Base-by-base conservation (phyloP, 1,140 invertebrate genomes). In the Augochlora pura region DNA sequence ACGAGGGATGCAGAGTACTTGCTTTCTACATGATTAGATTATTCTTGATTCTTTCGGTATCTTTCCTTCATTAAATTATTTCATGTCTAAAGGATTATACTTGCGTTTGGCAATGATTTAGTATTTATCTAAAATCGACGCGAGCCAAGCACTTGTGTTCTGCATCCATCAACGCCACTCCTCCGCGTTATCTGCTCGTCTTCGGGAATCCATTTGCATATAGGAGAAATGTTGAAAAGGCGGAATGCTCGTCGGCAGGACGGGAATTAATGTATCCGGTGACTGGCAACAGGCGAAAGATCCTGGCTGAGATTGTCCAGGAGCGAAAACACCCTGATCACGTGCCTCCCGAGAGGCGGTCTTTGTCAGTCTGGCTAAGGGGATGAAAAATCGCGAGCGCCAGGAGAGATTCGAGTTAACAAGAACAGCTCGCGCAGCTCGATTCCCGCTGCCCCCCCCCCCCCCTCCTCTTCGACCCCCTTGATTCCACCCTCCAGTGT, bases 331-430 rank as follows among this genome's bases (percentile, higher is more conserved):
- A 91, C 79, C 64, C 84, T 82, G 89, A 91, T 91, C 90, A 86
- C 83, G 81, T 59, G 64, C 63, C 68, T 80, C 81, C 77, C 77
- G 79, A 25, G 85, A 83, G 81, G 69, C 78, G 62, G 80, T 87
- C 81, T 86, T 87, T 82, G 88, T 89, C 88, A 88, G 84, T 89
- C 87, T 88, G 75, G 75, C 80, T 83, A 87, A 90, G 91, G 91
- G 91, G 89, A 91, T 90, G 90, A 92, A 93, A 93, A 92, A 92
- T 93, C 89, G 89, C 88, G 86, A 90, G 81, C 82, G 85, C 85
- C 83, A 82, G 83, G 14, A 14, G 42, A 42, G 91, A 92, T 91
- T 92, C 90, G 87, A 93, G 91, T 93, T 93, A 93, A 93, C 92
- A 92, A 93, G 92, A 93, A 90, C 88, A 88, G 86, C 82, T 85